Percentiles rank a stretch among this genome's conserved stretches.
Conservation (phyloP, 2,888 invertebrate species). For the Athalia rosae region DNA sequence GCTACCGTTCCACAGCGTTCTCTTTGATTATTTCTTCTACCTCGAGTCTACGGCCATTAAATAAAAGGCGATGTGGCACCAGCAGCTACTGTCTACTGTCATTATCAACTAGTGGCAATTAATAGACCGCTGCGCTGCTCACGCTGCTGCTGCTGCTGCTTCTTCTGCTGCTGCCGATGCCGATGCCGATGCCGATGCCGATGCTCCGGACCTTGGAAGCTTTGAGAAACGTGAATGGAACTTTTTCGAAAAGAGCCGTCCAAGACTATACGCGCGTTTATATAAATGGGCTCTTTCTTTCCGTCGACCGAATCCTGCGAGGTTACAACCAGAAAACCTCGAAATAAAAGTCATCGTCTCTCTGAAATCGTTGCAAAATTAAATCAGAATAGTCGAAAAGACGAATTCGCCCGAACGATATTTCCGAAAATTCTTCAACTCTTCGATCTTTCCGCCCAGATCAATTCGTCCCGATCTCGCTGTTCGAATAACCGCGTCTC, state of each 20-base stretch:
- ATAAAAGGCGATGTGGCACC: constrained; percentile 52
- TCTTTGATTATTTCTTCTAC: constrained; percentile 52
- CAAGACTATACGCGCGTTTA: neutral
- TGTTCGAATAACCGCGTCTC: neutral
- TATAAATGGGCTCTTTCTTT: constrained; percentile 1
- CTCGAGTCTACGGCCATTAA: constrained; percentile 55
- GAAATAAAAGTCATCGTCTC: constrained; percentile 42
- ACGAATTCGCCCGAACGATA: constrained; percentile 21
- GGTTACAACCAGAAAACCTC: neutral
- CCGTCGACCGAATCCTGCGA: neutral
- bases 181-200: no score
- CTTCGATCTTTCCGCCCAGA: neutral
- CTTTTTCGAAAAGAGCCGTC: constrained; percentile 10
- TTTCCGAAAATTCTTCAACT: constrained; percentile 3
- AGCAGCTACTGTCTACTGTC: constrained; percentile 55
- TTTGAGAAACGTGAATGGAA: constrained; percentile 39
- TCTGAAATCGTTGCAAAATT: constrained; percentile 39
- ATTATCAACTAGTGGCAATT: constrained; percentile 46
- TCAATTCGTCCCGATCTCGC: neutral
- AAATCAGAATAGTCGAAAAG: constrained; percentile 27
- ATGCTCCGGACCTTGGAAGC: constrained; percentile 27
- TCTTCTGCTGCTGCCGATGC: no score
- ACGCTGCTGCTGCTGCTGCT: no score
- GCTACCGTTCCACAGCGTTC: constrained; percentile 57
- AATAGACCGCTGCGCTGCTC: constrained; percentile 10